These are phyloP conservation scores for Scylla paramamosain DNA, from an alignment of 1,140 invertebrate genomes.

Conservation along the genomic window DNA sequence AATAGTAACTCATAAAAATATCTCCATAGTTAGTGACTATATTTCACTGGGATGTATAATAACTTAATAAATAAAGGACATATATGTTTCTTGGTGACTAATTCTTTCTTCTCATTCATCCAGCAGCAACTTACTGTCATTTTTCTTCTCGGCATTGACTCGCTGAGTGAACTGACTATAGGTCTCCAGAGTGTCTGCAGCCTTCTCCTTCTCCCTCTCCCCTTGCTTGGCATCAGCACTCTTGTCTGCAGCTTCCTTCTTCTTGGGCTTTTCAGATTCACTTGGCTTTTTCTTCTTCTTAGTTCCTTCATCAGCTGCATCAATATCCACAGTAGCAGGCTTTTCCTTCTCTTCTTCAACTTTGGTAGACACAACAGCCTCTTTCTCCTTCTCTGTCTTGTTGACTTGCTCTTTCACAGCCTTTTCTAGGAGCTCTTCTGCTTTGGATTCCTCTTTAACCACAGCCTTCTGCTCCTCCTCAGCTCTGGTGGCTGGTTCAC, in stretches of 20 bases:
- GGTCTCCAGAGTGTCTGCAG: slow-evolving; percentile 71
- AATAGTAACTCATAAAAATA: background rate
- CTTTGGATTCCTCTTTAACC: no score
- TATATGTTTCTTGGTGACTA: background rate
- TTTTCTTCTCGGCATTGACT: slow-evolving; percentile 76
- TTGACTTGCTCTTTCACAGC: background rate
- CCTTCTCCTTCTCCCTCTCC: slow-evolving; percentile 66
- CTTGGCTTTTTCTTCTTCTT: slow-evolving; percentile 48
- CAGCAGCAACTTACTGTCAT: slow-evolving; percentile 67
- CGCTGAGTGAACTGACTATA: slow-evolving; percentile 77
- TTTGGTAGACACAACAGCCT: no score
- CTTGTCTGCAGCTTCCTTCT: slow-evolving; percentile 2
- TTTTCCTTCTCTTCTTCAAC: background rate
- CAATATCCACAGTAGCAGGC: background rate
- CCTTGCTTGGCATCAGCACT: background rate
- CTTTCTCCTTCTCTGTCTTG: background rate
- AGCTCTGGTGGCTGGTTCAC: background rate
- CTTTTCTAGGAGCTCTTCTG: background rate
- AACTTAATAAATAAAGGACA: background rate
- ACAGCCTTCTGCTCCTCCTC: background rate
- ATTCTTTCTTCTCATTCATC: background rate
- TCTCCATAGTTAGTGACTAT: background rate
- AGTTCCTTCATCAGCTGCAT: background rate
- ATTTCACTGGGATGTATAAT: no score
- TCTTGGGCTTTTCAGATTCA: background rate